Evolutionary conservation across 2,888 invertebrate genomes (phyloP), one percentile per base, ranked within the genome.

Genomic region (Orthosia gracilis): DNA sequence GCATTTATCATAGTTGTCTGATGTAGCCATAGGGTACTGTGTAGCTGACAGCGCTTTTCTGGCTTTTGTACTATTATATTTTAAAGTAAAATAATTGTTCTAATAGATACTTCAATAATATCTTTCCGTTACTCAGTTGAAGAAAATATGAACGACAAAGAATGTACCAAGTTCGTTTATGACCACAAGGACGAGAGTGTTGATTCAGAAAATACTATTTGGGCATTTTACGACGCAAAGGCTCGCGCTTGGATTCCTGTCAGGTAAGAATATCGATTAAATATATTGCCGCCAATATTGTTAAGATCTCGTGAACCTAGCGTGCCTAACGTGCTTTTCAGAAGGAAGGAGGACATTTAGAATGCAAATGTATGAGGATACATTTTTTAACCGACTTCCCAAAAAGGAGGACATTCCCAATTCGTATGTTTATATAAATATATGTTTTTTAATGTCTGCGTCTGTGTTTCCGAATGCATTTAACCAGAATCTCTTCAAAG

Each of bases 191-290:
- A 82, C n/a, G 69, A 73, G 3, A 66, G 61, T 4, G 45, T 54
- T 26, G 84, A 88, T 15, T 13, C 17, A 0, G 83, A 76, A 65
- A 49, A 80, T 21, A 89, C 88, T 23, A n/a, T 94, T n/a, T 94
- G 93, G 93, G 94, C 92, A 3, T 58, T 52, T 26, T 91, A 89
- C 62, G 83, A 89, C n/a, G 50, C 80, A 2, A 69, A 72, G 0
- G 73, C 70, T 4, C 23, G 74, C 9, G 74, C 69, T 1, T 94
- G 92, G 93, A 73, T 88, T 26, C 95, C 95, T 31, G 83, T 93
- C n/a, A 93, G 91, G 94, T 94, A 88, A 62, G 23, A 3, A 52
- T 4, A 15, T 26, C 1, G 3, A 9, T 3, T 17, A 70, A 65
- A 50, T 0, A 9, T 63, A 23, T 7, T 18, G 9, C 18, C 15